These are phyloP conservation scores for Habropoda laboriosa DNA, from an alignment of 1,140 invertebrate genomes.

Conservation along the genomic window DNA sequence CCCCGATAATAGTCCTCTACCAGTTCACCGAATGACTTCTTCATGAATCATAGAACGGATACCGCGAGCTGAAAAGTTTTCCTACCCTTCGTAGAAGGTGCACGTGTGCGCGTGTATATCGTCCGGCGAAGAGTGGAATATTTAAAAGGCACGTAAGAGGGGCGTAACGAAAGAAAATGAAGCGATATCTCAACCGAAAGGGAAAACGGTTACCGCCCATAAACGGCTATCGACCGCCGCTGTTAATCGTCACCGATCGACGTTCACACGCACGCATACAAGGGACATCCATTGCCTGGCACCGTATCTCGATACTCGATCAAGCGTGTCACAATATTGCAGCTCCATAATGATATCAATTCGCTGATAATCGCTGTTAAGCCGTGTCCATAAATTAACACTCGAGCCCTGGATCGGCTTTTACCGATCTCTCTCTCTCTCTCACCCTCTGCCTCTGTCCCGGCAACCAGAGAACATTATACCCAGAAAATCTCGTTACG, in stretches of 20 bases:
- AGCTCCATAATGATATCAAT: constrained; percentile 47
- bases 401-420: constrained; percentile 38
- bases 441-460: too few relatives aligned
- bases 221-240: not conserved
- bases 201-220: not conserved
- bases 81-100: too few relatives aligned
- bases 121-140: not conserved
- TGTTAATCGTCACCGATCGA: constrained; percentile 12
- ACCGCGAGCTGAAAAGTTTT: too few relatives aligned
- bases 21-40: too few relatives aligned
- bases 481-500: constrained; percentile 50
- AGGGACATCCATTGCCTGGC: constrained; percentile 1
- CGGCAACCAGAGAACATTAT: constrained; percentile 26
- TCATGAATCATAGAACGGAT: too few relatives aligned
- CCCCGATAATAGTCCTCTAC: too few relatives aligned
- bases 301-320: constrained; percentile 18
- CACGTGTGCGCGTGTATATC: too few relatives aligned
- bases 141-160: not conserved
- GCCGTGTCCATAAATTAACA: constrained; percentile 65
- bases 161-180: not conserved
- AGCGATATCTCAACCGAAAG: not conserved
- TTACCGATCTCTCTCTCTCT: constrained; percentile 44
- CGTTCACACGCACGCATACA: not conserved
- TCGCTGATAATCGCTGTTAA: constrained; percentile 61
- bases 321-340: constrained; percentile 46